phyloP scores from a whole-genome alignment of 35 echinoderm and acorn worm genomes.

The Ptychodera flava region DNA sequence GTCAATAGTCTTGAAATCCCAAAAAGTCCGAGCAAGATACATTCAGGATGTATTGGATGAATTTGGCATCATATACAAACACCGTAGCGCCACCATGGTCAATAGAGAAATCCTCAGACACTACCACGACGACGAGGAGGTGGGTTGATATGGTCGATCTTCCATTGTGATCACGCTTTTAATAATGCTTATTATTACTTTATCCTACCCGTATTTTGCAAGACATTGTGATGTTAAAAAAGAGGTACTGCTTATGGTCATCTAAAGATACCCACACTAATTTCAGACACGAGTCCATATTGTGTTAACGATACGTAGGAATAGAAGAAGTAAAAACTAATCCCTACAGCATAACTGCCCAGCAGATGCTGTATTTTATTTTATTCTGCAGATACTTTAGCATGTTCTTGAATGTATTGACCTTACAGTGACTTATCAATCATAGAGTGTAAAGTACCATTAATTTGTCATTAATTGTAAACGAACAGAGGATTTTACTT shows the following conservation, averaged over 20 bases:
- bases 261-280: no score
- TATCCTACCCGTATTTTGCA: not conserved
- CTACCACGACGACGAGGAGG: not conserved
- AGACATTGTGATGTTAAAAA: not conserved
- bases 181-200: not conserved
- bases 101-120: not conserved
- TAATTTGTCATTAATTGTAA: no score
- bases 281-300: no score
- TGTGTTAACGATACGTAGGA: no score
- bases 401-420: no score
- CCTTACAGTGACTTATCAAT: no score
- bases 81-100: not conserved
- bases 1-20: not conserved
- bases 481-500: not conserved
- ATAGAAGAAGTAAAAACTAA: no score
- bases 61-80: not conserved
- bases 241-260: not conserved
- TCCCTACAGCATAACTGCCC: no score
- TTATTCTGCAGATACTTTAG: no score
- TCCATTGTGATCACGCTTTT: not conserved
- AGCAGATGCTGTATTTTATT: no score
- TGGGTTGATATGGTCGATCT: not conserved
- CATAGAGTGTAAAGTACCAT: no score
- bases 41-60: not conserved
- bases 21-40: not conserved